Evolutionary conservation across 1,140 invertebrate species (phyloP).

Genomic region (Solenopsis invicta): DNA sequence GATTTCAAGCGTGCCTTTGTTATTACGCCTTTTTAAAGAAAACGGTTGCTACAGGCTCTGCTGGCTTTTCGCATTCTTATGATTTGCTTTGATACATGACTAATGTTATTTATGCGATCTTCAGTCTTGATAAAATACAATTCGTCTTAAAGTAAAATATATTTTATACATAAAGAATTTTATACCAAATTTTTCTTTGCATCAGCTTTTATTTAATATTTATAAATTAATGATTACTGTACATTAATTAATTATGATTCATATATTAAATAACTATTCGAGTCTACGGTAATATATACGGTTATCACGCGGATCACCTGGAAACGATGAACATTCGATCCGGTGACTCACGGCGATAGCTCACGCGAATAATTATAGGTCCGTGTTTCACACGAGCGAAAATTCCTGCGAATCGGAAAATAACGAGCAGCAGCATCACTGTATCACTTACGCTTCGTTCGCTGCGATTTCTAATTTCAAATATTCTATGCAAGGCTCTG

Average conservation of each 20-base stretch:
- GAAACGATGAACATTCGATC: constrained; percentile 29
- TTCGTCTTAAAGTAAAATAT: not conserved
- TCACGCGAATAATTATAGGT: constrained; percentile 47
- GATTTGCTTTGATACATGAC: not conserved
- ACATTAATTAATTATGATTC: not conserved
- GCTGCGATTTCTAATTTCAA: not conserved
- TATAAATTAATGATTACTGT: not conserved
- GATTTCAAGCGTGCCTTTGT: constrained; percentile 13
- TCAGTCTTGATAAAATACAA: not conserved
- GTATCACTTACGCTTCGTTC: not conserved
- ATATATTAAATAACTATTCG: not conserved
- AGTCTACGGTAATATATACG: not conserved
- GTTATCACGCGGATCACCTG: not conserved
- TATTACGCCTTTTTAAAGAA: not conserved
- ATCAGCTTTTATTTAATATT: not conserved
- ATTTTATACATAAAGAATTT: not conserved
- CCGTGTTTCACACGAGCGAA: constrained; percentile 16
- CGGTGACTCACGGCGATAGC: constrained; percentile 35
- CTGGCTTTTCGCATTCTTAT: not conserved
- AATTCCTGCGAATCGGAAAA: constrained; percentile 33
- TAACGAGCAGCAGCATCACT: constrained; percentile 10
- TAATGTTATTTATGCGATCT: not conserved
- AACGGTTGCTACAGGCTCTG: not conserved
- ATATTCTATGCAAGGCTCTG: not conserved
- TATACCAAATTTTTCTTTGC: not conserved